Percentiles rank a stretch among this genome's conserved stretches.
phyloP scores from a whole-genome alignment of 2,888 invertebrate species.

The Callimorpha dominula region DNA sequence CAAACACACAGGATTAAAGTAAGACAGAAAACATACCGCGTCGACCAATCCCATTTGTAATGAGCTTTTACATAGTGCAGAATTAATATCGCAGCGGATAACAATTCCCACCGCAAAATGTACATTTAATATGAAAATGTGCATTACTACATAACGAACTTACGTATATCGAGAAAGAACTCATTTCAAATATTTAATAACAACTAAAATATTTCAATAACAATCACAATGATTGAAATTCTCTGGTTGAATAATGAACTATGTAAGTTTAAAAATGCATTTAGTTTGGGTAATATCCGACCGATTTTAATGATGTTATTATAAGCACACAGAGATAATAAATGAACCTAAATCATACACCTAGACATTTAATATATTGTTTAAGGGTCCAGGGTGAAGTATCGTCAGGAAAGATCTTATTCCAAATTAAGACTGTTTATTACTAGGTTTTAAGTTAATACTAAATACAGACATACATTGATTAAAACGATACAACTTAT shows the following conservation, averaged over 20 bases:
- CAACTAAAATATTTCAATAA: conserved; percentile 36
- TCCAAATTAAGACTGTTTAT: neutral
- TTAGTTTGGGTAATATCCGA: neutral
- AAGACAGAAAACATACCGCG: conserved; percentile 62
- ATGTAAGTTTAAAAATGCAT: conserved; percentile 21
- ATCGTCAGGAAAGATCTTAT: neutral
- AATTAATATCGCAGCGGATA: conserved; percentile 59
- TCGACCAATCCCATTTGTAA: conserved; percentile 66
- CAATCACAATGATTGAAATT: conserved; percentile 34
- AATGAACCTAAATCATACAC: neutral
- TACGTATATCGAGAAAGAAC: conserved; percentile 2
- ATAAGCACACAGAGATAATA: conserved; percentile 3
- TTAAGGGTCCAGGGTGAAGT: neutral
- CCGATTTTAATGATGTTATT: conserved; percentile 11
- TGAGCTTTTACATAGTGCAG: conserved; percentile 61
- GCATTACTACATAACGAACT: conserved; percentile 14
- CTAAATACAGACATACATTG: conserved; percentile 10
- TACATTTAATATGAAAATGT: conserved; percentile 54
- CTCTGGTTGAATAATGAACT: conserved; percentile 20
- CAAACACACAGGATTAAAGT: conserved; percentile 62
- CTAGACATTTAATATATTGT: neutral
- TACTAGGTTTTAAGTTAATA: conserved; percentile 1
- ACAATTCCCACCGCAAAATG: conserved; percentile 57
- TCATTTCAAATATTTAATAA: conserved; percentile 33
- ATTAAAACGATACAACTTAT: conserved; percentile 20